Evolutionary conservation across 2,888 invertebrate genomes (phyloP), one percentile per base, ranked within the genome.

Genomic region (Nysson spinosus): DNA sequence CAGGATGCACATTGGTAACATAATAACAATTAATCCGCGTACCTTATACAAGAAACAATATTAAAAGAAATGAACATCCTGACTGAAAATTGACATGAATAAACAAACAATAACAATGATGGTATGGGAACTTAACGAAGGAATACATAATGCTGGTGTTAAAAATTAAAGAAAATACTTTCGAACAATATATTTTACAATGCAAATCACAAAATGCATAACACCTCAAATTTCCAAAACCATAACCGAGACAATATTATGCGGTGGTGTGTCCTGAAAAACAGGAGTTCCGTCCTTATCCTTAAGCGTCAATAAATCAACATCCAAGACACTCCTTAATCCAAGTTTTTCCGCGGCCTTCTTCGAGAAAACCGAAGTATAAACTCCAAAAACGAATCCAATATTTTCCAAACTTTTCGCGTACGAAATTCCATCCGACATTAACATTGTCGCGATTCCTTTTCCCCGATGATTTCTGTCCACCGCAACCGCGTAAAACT

Each of bases 401-500:
- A 75, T 56, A 4, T 56, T 46, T 0, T 52, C 35, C 0, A 30
- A 4, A 3, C 11, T 19, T 42, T 12, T 61, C 0, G 74, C 78
- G 4, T 66, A 30, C 4, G 46, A 24, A 3, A 81, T 55, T 3
- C 70, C 75, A 1, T 50, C 52, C 1, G 24, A 42, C 19, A 74
- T 57, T 9, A 81, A 5, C 3, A 30, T 34, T 4, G 9, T 67
- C 0, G 75, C 52, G 11, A 81, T 22, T 1, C 81, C 80, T n/a
- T 43, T 66, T 14, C 43, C 34, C 3, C 81, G 66, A 19, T 81
- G 73, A 40, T 58, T 28, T 9, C 49, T 63, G 9, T 73, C 74
- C 1, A 79, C 75, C 2, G 75, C 77, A 1, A 77, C 37, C 0
- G 77, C 77, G 17, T 75, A 82, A 52, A 78, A 73, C 44, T 82